phyloP scores from a whole-genome alignment of 2,888 invertebrate species.

The Therioaphis trifolii region DNA sequence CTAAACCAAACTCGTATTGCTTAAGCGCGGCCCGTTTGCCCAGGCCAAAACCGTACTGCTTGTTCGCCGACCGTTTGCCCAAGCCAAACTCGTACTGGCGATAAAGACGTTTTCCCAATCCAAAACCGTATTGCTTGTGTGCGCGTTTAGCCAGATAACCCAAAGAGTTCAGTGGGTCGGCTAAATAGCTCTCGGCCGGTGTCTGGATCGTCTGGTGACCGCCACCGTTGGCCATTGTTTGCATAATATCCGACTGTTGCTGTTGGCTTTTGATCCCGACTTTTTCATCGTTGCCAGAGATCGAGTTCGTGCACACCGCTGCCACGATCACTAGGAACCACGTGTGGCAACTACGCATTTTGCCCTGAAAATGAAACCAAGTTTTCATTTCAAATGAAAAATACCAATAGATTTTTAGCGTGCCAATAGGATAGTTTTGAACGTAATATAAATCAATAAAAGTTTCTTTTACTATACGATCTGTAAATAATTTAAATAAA shows the following conservation, averaged over 20 bases:
- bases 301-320: slow-evolving; percentile 15
- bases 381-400: too few relatives aligned
- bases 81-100: slow-evolving; percentile 67
- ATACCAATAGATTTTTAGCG: too few relatives aligned
- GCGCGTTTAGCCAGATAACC: slow-evolving; percentile 42
- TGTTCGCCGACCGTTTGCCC: slow-evolving; percentile 70
- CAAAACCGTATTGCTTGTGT: slow-evolving; percentile 55
- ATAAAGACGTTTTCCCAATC: slow-evolving; percentile 64
- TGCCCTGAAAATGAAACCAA: background rate
- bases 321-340: slow-evolving; percentile 25
- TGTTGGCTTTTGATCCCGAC: background rate
- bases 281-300: background rate
- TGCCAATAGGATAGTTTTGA: too few relatives aligned
- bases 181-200: slow-evolving; percentile 11
- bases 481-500: too few relatives aligned
- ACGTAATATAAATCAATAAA: too few relatives aligned
- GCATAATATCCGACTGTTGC: slow-evolving; percentile 45
- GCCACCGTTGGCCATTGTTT: slow-evolving; percentile 7
- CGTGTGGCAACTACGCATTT: slow-evolving; percentile 32
- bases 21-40: slow-evolving; percentile 69
- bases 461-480: too few relatives aligned
- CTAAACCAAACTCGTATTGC: slow-evolving; percentile 73
- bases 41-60: slow-evolving; percentile 73
- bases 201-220: background rate
- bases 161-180: slow-evolving; percentile 25